phyloP scores from a whole-genome alignment of 2,797 vertebrate genomes.

The Carapus acus region DNA sequence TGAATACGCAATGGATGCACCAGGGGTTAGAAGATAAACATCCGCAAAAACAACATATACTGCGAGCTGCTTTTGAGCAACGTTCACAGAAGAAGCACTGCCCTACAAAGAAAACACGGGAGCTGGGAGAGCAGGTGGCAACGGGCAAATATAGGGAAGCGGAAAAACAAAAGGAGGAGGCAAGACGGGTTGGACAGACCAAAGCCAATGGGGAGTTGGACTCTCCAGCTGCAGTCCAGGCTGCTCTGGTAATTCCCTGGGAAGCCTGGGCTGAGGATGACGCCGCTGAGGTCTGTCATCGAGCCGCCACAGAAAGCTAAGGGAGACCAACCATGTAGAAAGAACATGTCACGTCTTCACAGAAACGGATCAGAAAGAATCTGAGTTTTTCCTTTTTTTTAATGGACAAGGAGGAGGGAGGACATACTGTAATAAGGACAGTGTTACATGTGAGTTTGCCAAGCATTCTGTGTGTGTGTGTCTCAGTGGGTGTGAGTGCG shows the following conservation, averaged over 20 bases:
- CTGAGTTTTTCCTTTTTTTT: too few relatives aligned
- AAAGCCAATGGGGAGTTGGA: conserved; percentile 88
- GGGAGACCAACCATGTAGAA: conserved; percentile 57
- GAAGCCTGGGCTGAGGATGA: conserved; percentile 94
- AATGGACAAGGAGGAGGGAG: too few relatives aligned
- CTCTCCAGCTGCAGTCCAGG: conserved; percentile 93
- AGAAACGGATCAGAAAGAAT: conserved; percentile 18
- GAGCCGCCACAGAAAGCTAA: conserved; percentile 90
- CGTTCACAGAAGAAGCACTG: too few relatives aligned
- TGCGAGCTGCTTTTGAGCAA: neutral
- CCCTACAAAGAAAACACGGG: too few relatives aligned
- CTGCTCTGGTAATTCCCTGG: conserved; percentile 97
- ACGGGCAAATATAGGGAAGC: neutral
- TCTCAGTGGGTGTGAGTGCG: too few relatives aligned
- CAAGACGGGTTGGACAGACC: conserved; percentile 70
- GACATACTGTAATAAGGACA: neutral
- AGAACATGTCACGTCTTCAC: conserved; percentile 52
- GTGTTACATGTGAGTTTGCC: neutral
- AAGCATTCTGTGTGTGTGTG: too few relatives aligned
- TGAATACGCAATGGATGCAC: too few relatives aligned
- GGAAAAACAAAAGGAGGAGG: neutral
- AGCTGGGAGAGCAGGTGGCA: neutral
- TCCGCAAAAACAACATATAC: neutral
- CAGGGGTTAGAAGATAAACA: neutral
- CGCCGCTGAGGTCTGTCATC: conserved; percentile 88